Evolutionary conservation across 92 coral and sea anemone species (phyloP), one percentile per base, ranked within the genome.

Genomic region (Palythoa heliodiscus): DNA sequence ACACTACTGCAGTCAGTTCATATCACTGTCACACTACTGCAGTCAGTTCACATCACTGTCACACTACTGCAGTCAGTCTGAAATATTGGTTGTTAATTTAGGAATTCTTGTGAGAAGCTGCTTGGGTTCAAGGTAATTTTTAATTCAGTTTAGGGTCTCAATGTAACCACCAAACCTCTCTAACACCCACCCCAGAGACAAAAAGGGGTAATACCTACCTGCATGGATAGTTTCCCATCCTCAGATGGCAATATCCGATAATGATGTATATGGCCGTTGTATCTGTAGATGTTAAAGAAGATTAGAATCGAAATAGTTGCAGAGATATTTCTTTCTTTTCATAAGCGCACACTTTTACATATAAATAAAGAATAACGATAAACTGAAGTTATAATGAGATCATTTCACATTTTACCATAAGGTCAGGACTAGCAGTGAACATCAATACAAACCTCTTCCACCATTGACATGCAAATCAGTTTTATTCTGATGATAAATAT

Each of bases 181-280:
- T 19, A 19, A 63, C 10, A 19, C 2, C 10, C 6, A n/a, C 22
- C 24, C 24, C 29, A 63, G 25, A 63, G 25, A n/a, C 20, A 2
- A 60, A 17, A 63, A 63, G 2, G 22, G 11, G 7, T 14, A 23
- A 7, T n/a, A 48, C 87, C 54, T 69, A 95, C 98, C 94, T 95
- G 93, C 93, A 95, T 93, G 53, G 78, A 87, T 54, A 91, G 85
- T 76, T 90, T 82, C 53, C 95, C 95, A 86, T 92, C 90, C 24
- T 87, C 93, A 50, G 83, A 37, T 52, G 89, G 82, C 48, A 94
- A 87, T 73, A 95, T 93, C 72, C 98, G 91, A 78, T 89, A 95
- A 57, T 92, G 98, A 75, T 95, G 98, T 67, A 95, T 93, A 75
- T 89, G 93, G 4, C 93, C 92, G 19, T 93, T 91, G 54, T 48